These are phyloP conservation scores for Margaritifera margaritifera DNA, from an alignment of 2,888 invertebrate genomes.

Conservation along the genomic window DNA sequence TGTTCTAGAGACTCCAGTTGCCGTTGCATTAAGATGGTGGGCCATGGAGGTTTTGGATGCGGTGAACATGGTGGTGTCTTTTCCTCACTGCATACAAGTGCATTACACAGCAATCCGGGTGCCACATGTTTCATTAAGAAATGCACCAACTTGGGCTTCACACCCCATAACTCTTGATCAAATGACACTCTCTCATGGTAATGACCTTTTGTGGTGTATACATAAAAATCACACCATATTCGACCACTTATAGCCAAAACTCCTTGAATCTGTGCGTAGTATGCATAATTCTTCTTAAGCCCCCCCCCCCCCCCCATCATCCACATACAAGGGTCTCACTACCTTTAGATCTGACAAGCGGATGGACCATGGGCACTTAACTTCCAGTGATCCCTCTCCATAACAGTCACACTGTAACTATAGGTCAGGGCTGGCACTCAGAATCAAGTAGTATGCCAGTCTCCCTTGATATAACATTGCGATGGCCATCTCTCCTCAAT, in stretches of 20 bases:
- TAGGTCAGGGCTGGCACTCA: slow-evolving; percentile 7
- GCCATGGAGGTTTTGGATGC: too few relatives aligned
- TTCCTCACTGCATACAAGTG: not conserved
- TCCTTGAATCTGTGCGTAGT: slow-evolving; percentile 15
- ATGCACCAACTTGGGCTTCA: not conserved
- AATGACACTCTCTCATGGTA: slow-evolving; percentile 2
- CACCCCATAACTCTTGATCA: slow-evolving; percentile 5
- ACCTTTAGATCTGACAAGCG: too few relatives aligned
- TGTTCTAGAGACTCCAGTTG: too few relatives aligned
- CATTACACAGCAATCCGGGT: not conserved
- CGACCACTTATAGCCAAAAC: slow-evolving; percentile 15
- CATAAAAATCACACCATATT: too few relatives aligned
- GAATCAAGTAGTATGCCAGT: slow-evolving; percentile 1
- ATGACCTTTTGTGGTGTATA: slow-evolving; percentile 4
- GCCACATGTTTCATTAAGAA: slow-evolving; percentile 2
- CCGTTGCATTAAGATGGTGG: too few relatives aligned
- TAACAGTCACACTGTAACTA: slow-evolving; percentile 7
- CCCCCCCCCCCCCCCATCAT: too few relatives aligned
- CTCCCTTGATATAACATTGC: not conserved
- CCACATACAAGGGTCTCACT: too few relatives aligned
- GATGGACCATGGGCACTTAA: not conserved
- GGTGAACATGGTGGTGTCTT: too few relatives aligned
- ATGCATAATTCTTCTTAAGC: not conserved
- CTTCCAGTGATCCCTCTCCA: slow-evolving; percentile 8
- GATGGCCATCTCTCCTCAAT: too few relatives aligned